Base-by-base conservation (phyloP, 2,797 vertebrate species). In the Ptychobarbus kaznakovi region DNA sequence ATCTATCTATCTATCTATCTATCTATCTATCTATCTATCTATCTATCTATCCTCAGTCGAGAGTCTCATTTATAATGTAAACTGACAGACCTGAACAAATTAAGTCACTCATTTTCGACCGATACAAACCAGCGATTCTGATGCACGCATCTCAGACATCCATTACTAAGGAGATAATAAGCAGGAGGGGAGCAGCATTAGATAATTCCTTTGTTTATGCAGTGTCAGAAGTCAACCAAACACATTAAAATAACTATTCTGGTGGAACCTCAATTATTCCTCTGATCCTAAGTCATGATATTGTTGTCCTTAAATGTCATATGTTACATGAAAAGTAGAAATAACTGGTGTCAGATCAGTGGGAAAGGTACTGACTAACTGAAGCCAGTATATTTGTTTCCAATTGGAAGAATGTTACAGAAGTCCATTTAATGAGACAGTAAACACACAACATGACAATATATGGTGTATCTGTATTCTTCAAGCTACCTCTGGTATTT, bases 101-200 rank as follows among this genome's bases (percentile, higher is more conserved):
- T 5, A 66, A 86, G 13, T 76, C n/a, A 46, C 79, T 80, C 4
- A 16, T 63, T 72, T 88, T 65, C 61, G 40, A 38, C 32, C 40
- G 70, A 86, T 70, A 85, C 63, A 85, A 80, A 80, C 18, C 81
- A 61, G 42, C 40, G 51, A 66, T 58, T 25, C 25, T 77, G 18
- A 61, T 72, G 49, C 28, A 20, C 49, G 38, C 76, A 32, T 40
- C 40, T 58, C 49, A 81, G 49, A 46, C 35, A 51, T 83, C 25
- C 18, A 51, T 49, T 66, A 79, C 70, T 61, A 49, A 68, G 56
- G 20, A 83, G 79, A 81, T 86, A 75, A 80, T 75, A 84, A 65
- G 22, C 44, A 32, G 35, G 38, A 87, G 56, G 42, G 28, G 70
- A 74, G 42, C 46, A 78, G 44, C 75, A 69, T 78, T 83, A 63